A percentile compares a stretch with the other conserved stretches of the same genome.
phyloP scores from a whole-genome alignment of 2,888 invertebrate species.

The Hemithea aestivaria region DNA sequence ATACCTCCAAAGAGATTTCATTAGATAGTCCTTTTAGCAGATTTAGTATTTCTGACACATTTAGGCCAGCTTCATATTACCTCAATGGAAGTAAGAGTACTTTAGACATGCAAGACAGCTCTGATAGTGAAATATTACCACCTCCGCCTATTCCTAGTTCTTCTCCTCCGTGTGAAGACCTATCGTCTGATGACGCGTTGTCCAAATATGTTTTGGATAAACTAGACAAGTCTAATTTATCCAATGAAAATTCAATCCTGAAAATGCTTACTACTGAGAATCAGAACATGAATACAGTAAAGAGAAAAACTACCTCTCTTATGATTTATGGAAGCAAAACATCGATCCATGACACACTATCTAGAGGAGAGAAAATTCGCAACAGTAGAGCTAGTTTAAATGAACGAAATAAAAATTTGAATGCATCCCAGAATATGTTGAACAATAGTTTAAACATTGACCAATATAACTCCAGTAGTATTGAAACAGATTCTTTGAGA shows the following conservation, averaged over 20 bases:
- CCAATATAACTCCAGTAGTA: constrained; percentile 57
- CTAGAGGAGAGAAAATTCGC: constrained; percentile 70
- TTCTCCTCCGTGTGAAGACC: constrained; percentile 85
- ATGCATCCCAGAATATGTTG: constrained; percentile 41
- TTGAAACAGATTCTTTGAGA: constrained; percentile 65
- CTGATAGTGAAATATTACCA: constrained; percentile 88
- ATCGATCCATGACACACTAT: constrained; percentile 73
- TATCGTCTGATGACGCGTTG: constrained; percentile 79
- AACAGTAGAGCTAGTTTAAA: constrained; percentile 68
- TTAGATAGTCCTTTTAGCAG: constrained; percentile 82
- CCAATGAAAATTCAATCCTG: constrained; percentile 69
- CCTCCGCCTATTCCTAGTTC: constrained; percentile 89
- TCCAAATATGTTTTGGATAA: constrained; percentile 76
- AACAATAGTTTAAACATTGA: constrained; percentile 56
- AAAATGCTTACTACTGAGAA: constrained; percentile 71
- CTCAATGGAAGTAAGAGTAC: constrained; percentile 83
- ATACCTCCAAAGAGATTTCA: constrained; percentile 87
- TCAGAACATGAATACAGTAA: constrained; percentile 65
- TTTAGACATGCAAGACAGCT: constrained; percentile 86
- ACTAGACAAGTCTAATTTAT: constrained; percentile 67
- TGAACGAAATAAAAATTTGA: constrained; percentile 52
- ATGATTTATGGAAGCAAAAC: constrained; percentile 75
- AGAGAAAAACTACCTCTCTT: constrained; percentile 69
- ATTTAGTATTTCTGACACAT: constrained; percentile 92
- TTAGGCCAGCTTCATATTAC: constrained; percentile 93